Evolutionary conservation across 1,140 invertebrate species (phyloP), one percentile per base, ranked within the genome.

Genomic region (Heliconius nattereri): DNA sequence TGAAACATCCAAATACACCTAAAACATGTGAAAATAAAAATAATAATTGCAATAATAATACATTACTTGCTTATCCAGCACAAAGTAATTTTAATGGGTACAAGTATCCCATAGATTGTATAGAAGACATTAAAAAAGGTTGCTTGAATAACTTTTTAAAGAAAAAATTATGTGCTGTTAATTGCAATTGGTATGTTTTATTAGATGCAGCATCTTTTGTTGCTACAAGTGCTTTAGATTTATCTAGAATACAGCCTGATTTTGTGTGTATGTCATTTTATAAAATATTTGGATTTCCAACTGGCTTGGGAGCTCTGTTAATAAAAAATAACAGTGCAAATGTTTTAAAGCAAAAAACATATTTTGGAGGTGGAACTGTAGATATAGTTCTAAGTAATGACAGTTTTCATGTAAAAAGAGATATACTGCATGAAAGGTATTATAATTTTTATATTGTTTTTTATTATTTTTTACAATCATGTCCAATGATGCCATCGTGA

Each of bases 271-370:
- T 99, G 7, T 99, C 99, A 2, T 99, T 99, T 95, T 99, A 99
- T 94, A 99, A 99, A 96, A 98, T 99, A 87, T 99, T 99, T 95
- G 99, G 99, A 0, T 99, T 97, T 94, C 99, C 99, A 8, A 99
- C 98, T 78, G 99, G 97, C n/a, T 91, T 98, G 83, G 99, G 98
- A 40, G 98, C 98, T 54, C 91, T 99, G 5, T 86, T 99, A 72
- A 96, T 99, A 0, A 96, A 95, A 85, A 97, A 97, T 87, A 91
- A 92, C 2, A 97, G 96, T 84, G 94, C 95, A 5, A 40, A 95
- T 85, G 89, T 96, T 29, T 94, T 99, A 71, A 89, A 77, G 78
- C 92, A 96, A 19, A 98, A 97, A 95, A 95, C 92, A 70, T 99
- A 98, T 91, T 99, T 98, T 95, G 98, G 98, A 32, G 98, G 98